Percentiles rank a stretch among this genome's conserved stretches.
Evolutionary conservation across 2,797 vertebrate genomes (phyloP).

Genomic region (Pelodytes ibericus): DNA sequence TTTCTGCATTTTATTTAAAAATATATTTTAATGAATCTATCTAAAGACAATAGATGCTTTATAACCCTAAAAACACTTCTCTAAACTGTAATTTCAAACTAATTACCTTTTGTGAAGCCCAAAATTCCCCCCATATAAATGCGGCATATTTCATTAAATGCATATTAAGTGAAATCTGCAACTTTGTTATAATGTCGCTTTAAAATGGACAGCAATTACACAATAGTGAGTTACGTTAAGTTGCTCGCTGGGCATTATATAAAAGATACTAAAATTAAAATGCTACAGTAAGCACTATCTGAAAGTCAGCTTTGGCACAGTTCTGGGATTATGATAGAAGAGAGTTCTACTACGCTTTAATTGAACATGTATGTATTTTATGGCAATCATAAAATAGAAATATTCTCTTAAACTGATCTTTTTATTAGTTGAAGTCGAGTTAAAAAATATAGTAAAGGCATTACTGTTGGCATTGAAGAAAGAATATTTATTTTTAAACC

Average conservation of each 20-base stretch:
- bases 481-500: slow-evolving; percentile 10
- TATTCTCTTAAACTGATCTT: neutral
- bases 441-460: slow-evolving; percentile 5
- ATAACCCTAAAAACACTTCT: too few species aligned
- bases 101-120: too few species aligned
- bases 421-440: slow-evolving; percentile 15
- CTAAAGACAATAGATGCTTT: too few species aligned
- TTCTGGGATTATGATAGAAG: neutral
- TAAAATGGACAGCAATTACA: neutral
- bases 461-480: slow-evolving; percentile 16
- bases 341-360: neutral
- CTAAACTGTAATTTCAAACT: too few species aligned
- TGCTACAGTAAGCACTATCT: neutral
- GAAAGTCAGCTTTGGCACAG: neutral
- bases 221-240: neutral
- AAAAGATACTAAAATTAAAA: neutral
- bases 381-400: slow-evolving; percentile 1
- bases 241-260: neutral
- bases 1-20: too few species aligned
- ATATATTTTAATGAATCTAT: too few species aligned
- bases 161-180: too few species aligned
- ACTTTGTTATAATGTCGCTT: too few species aligned
- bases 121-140: too few species aligned
- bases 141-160: too few species aligned
- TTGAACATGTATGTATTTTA: slow-evolving; percentile 7